These are phyloP conservation scores for Anneissia japonica DNA, from an alignment of 35 echinoderm and acorn worm genomes.

Conservation along the genomic window DNA sequence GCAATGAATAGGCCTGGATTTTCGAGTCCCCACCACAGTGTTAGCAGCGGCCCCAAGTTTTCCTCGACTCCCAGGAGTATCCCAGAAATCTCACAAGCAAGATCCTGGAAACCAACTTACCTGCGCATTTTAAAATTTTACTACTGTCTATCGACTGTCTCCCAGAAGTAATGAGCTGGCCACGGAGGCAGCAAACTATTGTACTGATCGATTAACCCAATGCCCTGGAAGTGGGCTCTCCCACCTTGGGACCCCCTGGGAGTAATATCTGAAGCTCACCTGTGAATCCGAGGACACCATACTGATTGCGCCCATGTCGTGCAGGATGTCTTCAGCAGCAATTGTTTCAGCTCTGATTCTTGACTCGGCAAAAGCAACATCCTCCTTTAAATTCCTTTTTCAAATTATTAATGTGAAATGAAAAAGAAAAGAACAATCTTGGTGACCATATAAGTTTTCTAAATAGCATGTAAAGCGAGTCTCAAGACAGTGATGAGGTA, in stretches of 20 bases:
- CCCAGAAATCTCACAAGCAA: too few species aligned
- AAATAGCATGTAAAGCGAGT: too few species aligned
- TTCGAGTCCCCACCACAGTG: too few species aligned
- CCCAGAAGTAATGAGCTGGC: not conserved
- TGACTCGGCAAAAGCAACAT: slow-evolving; percentile 83
- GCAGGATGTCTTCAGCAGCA: slow-evolving; percentile 77
- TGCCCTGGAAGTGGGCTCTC: not conserved
- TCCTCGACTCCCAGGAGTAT: too few species aligned
- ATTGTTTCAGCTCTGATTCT: slow-evolving; percentile 78
- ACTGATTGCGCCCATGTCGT: slow-evolving; percentile 83
- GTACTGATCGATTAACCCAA: not conserved
- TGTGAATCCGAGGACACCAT: slow-evolving; percentile 80
- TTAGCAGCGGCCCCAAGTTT: too few species aligned
- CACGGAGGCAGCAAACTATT: not conserved
- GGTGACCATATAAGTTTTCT: too few species aligned
- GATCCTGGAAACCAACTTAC: too few species aligned
- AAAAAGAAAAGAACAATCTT: not conserved
- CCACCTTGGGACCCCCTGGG: not conserved
- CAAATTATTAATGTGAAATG: not conserved
- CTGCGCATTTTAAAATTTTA: too few species aligned
- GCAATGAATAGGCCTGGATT: too few species aligned
- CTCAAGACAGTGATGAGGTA: too few species aligned
- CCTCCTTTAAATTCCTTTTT: slow-evolving; percentile 65
- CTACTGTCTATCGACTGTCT: too few species aligned
- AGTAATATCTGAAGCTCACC: slow-evolving; percentile 10